A percentile compares a stretch with the other conserved stretches of the same genome.
phyloP scores from a whole-genome alignment of 2,113 vertebrate species.

The Nothocercus julius region DNA sequence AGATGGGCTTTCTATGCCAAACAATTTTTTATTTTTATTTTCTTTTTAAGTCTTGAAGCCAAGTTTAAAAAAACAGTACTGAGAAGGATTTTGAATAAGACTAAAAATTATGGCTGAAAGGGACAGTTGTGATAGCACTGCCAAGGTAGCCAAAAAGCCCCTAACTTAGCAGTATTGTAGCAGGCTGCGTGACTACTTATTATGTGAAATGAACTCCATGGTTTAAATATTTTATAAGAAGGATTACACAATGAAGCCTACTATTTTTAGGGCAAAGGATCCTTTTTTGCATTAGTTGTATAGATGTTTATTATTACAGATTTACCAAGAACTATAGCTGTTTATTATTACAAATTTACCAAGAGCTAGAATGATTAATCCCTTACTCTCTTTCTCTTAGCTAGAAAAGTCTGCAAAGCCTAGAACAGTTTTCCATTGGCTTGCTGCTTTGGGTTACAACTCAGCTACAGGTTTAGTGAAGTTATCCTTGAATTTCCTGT shows the following conservation, averaged over 20 bases:
- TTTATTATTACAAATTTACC: background rate
- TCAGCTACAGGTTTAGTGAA: background rate
- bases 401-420: background rate
- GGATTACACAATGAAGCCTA: background rate
- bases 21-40: background rate
- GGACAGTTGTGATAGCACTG: background rate
- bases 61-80: background rate
- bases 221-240: background rate
- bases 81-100: background rate
- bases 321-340: background rate
- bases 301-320: background rate
- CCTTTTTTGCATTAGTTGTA: background rate
- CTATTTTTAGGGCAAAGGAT: background rate
- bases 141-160: background rate
- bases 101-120: background rate
- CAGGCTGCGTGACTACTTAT: background rate
- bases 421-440: background rate
- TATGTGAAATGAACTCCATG: background rate
- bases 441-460: background rate
- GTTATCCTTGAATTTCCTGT: accelerated
- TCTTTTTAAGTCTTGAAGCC: background rate
- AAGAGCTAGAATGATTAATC: background rate
- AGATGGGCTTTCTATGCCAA: background rate
- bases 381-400: background rate
- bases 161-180: background rate